A percentile compares a stretch with the other conserved stretches of the same genome.
Evolutionary conservation across 2,797 vertebrate genomes (phyloP).

Genomic region (Gallirallus australis): DNA sequence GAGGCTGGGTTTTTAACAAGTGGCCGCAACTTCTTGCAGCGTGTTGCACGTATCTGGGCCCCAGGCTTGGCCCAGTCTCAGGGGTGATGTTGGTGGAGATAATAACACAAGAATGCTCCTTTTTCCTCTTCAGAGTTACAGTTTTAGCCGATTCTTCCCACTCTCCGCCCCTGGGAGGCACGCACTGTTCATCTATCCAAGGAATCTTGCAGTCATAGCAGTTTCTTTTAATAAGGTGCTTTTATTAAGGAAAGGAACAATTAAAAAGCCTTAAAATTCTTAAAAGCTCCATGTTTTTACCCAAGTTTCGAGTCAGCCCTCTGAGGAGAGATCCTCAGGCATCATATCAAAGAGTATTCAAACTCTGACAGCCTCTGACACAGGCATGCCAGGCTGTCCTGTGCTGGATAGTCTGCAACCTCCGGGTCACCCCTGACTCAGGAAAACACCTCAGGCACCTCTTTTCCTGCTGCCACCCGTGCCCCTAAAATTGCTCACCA

Average conservation of each 20-base stretch:
- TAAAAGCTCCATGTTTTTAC: not conserved
- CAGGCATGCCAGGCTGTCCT: not conserved
- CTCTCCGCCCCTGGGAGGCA: not conserved
- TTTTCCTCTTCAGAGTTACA: not conserved
- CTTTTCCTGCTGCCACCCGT: not conserved
- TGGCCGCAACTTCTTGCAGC: not conserved
- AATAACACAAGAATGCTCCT: not conserved
- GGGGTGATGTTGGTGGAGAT: not conserved
- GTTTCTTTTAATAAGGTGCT: not conserved
- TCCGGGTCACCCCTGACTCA: not conserved
- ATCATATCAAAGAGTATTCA: not conserved
- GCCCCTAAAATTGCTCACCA: not conserved
- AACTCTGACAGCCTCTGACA: not conserved
- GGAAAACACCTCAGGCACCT: not conserved
- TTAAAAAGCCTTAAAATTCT: not conserved
- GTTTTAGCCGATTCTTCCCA: not conserved
- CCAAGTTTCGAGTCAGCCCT: not conserved
- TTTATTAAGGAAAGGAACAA: not conserved
- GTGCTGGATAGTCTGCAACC: fast-evolving
- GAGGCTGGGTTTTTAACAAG: not conserved
- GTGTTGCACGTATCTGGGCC: not conserved
- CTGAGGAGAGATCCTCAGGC: not conserved
- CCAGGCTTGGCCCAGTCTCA: not conserved
- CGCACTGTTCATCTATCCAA: not conserved
- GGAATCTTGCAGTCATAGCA: not conserved